phyloP scores from a whole-genome alignment of 2,797 vertebrate species.

The Xenopus petersii region DNA sequence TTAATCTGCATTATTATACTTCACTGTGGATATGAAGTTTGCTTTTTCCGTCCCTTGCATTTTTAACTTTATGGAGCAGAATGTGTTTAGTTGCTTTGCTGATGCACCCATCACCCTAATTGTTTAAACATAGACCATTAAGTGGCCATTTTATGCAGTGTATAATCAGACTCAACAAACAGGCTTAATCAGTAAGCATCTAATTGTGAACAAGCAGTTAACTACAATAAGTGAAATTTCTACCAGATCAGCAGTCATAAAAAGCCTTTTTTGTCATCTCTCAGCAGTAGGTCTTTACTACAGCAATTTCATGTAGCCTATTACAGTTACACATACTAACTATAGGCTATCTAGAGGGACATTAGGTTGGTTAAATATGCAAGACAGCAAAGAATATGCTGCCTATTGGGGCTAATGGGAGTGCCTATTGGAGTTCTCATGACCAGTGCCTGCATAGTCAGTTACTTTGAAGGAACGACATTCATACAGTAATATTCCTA shows the following conservation, averaged over 20 bases:
- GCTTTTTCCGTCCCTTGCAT: too few relatives aligned
- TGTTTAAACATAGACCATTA: slow-evolving; percentile 9
- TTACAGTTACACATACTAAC: slow-evolving; percentile 48
- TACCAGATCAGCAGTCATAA: slow-evolving; percentile 46
- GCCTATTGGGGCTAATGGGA: slow-evolving; percentile 25
- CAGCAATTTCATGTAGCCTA: slow-evolving; percentile 48
- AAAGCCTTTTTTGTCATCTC: slow-evolving; percentile 44
- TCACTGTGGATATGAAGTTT: too few relatives aligned
- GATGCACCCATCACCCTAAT: background rate
- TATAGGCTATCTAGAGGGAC: slow-evolving; percentile 47
- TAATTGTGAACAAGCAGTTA: slow-evolving; percentile 39
- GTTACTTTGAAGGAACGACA: slow-evolving; percentile 4
- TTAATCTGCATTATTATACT: too few relatives aligned
- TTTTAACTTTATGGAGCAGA: background rate
- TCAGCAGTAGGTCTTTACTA: slow-evolving; percentile 45
- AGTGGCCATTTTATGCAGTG: background rate
- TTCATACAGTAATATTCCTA: slow-evolving; percentile 22
- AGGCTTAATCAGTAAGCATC: slow-evolving; percentile 10
- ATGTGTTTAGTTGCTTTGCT: background rate
- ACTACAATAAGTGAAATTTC: slow-evolving; percentile 41
- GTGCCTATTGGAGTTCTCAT: slow-evolving; percentile 15
- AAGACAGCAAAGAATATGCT: slow-evolving; percentile 44
- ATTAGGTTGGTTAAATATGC: slow-evolving; percentile 45
- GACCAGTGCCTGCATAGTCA: slow-evolving; percentile 34
- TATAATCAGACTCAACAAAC: background rate